Percentiles rank a stretch among this genome's conserved stretches.
Conservation (phyloP, 2,888 invertebrate genomes). For the Pristionchus fissidentatus region DNA sequence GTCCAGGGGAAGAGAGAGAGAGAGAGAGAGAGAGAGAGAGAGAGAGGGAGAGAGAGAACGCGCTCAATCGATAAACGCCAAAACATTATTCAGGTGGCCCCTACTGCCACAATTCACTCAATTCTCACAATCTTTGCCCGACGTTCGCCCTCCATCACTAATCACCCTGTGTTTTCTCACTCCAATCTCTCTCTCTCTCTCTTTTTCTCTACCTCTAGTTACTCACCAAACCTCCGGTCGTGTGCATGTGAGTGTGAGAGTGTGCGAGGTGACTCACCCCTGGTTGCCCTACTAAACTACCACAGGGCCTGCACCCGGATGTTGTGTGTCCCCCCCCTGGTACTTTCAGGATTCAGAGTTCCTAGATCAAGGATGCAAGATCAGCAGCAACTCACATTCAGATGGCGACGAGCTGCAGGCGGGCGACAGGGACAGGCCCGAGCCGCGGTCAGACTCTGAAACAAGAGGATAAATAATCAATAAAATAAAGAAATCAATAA, state of each 20-base stretch:
- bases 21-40: not conserved
- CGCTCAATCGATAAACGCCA: no score
- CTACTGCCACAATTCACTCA: no score
- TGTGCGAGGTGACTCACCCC: no score
- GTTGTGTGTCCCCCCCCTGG: no score
- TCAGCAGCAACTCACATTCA: constrained; percentile 21
- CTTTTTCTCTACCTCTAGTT: not conserved
- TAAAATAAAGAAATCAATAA: not conserved
- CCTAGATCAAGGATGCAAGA: not conserved
- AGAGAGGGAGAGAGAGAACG: not conserved
- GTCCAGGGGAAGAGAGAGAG: no score
- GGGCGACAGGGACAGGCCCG: constrained; percentile 27
- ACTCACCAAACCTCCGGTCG: constrained; percentile 37
- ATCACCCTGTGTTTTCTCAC: constrained; percentile 17
- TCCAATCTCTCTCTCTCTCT: not conserved
- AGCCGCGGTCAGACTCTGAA: constrained; percentile 32
- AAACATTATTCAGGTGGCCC: no score
- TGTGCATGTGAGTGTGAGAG: no score
- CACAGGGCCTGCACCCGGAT: not conserved
- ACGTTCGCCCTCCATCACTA: not conserved
- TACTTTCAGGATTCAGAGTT: not conserved
- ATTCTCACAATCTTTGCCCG: not conserved
- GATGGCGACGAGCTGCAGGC: constrained; percentile 40
- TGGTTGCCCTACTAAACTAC: not conserved
- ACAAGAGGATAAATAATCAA: no score